Conservation (phyloP, 2,113 vertebrate genomes). For the Myiagra hebetior region DNA sequence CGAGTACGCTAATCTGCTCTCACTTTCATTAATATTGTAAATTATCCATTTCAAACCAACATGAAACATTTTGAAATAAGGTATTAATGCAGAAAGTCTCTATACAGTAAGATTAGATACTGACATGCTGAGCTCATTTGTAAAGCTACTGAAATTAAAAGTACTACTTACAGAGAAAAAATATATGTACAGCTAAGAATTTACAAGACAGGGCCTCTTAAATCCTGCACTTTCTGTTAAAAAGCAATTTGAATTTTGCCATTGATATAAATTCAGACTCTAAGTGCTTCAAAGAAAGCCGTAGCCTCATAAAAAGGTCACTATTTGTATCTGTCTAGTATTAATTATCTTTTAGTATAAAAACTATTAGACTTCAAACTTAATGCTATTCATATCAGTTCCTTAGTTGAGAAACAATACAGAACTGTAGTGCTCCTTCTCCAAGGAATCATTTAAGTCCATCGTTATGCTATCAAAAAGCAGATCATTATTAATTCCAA, state of each 20-base stretch:
- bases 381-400: background rate
- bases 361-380: background rate
- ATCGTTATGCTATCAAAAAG: background rate
- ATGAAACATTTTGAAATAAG: conserved; percentile 43
- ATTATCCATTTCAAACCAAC: conserved; percentile 48
- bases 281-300: background rate
- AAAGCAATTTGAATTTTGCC: conserved; percentile 19
- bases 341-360: background rate
- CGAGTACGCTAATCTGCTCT: conserved; percentile 50
- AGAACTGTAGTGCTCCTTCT: background rate
- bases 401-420: background rate
- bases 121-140: background rate
- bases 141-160: conserved; percentile 4
- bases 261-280: background rate
- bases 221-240: background rate
- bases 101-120: background rate
- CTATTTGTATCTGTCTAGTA: background rate
- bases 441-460: background rate
- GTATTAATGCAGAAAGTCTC: conserved; percentile 1
- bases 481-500: background rate
- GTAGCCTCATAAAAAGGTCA: background rate
- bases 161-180: background rate
- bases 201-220: background rate
- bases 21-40: conserved; percentile 51
- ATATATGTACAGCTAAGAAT: background rate